Conservation (phyloP, 1,140 invertebrate species). For the Melipona quadrifasciata region DNA sequence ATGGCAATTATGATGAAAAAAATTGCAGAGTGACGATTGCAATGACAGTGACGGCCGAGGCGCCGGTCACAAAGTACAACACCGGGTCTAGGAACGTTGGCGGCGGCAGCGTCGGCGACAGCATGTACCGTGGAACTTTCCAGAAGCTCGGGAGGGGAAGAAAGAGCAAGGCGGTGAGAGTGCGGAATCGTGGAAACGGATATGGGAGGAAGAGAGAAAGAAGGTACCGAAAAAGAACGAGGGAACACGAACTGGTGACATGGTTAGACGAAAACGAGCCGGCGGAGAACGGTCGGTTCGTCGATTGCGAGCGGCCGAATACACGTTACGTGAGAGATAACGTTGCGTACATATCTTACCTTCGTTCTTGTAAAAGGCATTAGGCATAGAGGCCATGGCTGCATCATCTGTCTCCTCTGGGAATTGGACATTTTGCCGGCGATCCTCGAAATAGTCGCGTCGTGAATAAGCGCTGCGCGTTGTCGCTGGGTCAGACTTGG, state of each 20-base stretch:
- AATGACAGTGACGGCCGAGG: neutral
- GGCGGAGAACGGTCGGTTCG: conserved; percentile 30
- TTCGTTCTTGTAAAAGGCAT: conserved; percentile 73
- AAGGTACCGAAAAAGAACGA: conserved; percentile 5
- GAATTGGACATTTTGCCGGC: conserved; percentile 69
- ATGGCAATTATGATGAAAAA: neutral
- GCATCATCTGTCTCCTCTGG: conserved; percentile 77
- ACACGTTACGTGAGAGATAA: conserved; percentile 39
- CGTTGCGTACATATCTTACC: conserved; percentile 68
- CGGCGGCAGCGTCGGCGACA: neutral
- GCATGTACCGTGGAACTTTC: conserved; percentile 74
- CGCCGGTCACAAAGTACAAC: neutral
- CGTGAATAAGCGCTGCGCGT: neutral
- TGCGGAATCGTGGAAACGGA: conserved; percentile 9
- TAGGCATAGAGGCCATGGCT: conserved; percentile 79
- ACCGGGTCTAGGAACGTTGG: neutral
- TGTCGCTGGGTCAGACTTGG: too few relatives aligned
- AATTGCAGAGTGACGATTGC: neutral
- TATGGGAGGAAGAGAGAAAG: neutral
- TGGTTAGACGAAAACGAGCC: conserved; percentile 28
- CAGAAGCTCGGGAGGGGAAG: conserved; percentile 63
- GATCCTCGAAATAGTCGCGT: neutral
- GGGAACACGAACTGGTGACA: conserved; percentile 9
- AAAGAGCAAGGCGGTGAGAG: conserved; percentile 32
- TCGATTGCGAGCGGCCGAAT: conserved; percentile 14